Evolutionary conservation across 2,113 vertebrate species (phyloP).

Genomic region (Parotia lawesii): DNA sequence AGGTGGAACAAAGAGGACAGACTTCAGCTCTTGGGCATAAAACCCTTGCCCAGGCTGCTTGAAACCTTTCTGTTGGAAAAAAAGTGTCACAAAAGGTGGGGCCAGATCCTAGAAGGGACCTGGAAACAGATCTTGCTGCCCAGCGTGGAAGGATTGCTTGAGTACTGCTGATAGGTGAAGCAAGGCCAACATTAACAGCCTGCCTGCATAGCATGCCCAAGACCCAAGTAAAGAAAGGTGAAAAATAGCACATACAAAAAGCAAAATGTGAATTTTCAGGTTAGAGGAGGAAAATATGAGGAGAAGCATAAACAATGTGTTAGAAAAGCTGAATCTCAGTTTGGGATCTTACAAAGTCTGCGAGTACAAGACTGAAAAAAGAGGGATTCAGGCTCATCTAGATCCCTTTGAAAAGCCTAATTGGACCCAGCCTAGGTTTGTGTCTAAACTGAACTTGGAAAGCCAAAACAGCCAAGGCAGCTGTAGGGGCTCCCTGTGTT

Average conservation of each 20-base stretch:
- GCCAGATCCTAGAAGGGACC: neutral
- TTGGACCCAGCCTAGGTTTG: neutral
- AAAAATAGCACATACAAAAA: neutral
- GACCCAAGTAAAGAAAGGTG: neutral
- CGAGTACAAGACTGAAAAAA: neutral
- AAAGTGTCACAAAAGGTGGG: neutral
- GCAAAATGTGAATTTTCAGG: neutral
- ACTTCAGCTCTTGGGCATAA: neutral
- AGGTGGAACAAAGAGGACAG: neutral
- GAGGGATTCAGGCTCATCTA: neutral
- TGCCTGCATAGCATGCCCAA: neutral
- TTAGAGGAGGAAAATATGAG: neutral
- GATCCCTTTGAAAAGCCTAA: neutral
- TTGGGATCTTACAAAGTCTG: neutral
- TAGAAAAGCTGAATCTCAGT: neutral
- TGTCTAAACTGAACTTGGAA: neutral
- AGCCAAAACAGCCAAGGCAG: neutral
- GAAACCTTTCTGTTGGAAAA: neutral
- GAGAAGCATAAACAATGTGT: neutral
- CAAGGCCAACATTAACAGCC: neutral
- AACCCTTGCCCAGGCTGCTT: neutral
- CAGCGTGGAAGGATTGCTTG: rapidly evolving
- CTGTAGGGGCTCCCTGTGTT: neutral
- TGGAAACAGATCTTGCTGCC: neutral
- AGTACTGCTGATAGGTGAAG: neutral